phyloP scores from a whole-genome alignment of 2,797 vertebrate genomes.

The Amblyraja radiata region DNA sequence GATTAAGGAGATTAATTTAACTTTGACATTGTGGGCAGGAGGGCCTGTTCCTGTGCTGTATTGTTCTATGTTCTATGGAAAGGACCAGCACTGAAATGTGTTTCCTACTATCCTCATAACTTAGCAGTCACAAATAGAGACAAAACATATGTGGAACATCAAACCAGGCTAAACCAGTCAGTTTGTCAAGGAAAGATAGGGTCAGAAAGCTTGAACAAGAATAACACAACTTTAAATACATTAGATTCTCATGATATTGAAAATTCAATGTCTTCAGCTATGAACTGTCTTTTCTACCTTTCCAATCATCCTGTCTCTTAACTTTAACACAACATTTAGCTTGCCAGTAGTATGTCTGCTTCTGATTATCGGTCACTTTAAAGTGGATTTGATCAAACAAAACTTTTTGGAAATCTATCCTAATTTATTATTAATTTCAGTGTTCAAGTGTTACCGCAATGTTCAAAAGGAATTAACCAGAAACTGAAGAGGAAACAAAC shows the following conservation, averaged over 20 bases:
- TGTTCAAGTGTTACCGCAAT: neutral
- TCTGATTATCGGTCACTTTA: neutral
- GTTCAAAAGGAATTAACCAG: neutral
- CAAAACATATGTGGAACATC: neutral
- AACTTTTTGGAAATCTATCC: neutral
- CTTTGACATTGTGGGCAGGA: no score
- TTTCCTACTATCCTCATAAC: neutral
- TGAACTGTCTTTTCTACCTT: neutral
- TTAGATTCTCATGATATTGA: neutral
- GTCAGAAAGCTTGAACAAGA: neutral
- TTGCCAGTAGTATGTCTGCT: neutral
- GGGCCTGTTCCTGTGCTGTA: no score
- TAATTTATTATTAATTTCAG: neutral
- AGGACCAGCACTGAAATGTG: neutral
- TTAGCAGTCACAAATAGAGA: neutral
- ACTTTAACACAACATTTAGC: neutral
- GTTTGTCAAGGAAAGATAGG: neutral
- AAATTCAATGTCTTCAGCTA: neutral
- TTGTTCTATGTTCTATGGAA: neutral
- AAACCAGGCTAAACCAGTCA: neutral
- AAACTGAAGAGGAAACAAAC: neutral
- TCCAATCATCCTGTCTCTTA: neutral
- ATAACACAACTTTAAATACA: neutral
- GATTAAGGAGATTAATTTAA: no score
- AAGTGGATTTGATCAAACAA: neutral